Evolutionary conservation across 2,888 invertebrate genomes (phyloP).

Genomic region (Tinea trinotella): DNA sequence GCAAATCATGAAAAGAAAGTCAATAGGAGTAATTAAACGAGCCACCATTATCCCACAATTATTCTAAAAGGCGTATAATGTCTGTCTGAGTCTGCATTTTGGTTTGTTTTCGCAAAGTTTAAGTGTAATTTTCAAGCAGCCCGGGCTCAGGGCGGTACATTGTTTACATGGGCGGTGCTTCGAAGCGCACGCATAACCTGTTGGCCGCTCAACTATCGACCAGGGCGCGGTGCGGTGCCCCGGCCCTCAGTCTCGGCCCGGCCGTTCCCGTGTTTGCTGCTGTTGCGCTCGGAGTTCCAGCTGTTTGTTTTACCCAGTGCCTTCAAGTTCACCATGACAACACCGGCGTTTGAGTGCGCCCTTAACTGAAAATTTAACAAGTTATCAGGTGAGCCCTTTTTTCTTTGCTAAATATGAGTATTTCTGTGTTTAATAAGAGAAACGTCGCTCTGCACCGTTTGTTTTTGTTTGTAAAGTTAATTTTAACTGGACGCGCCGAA

Average conservation of each 20-base stretch:
- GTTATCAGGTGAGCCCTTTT: background rate
- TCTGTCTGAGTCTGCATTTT: background rate
- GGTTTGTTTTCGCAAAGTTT: slow-evolving; percentile 5
- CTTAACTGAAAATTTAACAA: background rate
- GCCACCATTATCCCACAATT: background rate
- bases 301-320: background rate
- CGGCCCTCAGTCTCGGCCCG: slow-evolving; percentile 41
- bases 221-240: slow-evolving; percentile 36
- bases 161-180: slow-evolving; percentile 27
- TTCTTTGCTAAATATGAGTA: background rate
- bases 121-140: background rate
- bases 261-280: slow-evolving; percentile 19
- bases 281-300: no score
- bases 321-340: background rate
- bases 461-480: slow-evolving; percentile 13
- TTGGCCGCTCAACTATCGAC: slow-evolving; percentile 49
- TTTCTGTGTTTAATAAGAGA: background rate
- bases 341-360: background rate
- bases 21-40: no score
- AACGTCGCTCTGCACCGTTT: background rate
- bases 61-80: background rate
- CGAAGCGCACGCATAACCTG: slow-evolving; percentile 65
- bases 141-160: background rate
- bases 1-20: no score
- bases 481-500: slow-evolving; percentile 2